phyloP scores from a whole-genome alignment of 2,888 invertebrate species.

The Coenonympha arcania region DNA sequence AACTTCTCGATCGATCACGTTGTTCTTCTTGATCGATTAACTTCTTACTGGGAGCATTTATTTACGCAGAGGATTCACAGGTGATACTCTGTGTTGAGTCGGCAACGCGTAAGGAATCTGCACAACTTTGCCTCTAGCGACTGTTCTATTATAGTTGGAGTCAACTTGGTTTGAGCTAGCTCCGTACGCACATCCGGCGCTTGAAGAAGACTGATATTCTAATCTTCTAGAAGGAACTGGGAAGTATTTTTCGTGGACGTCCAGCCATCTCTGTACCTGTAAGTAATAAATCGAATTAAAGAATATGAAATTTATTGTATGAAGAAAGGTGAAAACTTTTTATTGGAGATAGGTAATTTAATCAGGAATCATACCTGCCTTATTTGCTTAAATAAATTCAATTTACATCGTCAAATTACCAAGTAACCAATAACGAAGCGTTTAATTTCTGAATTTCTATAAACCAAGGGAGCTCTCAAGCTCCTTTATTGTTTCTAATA shows the following conservation, averaged over 20 bases:
- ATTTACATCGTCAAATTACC: too few species aligned
- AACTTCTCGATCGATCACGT: too few species aligned
- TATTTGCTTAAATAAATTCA: too few species aligned
- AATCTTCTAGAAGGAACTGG: neutral
- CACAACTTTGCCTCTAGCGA: constrained; percentile 5
- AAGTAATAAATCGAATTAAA: constrained; percentile 8
- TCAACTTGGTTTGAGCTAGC: constrained; percentile 14
- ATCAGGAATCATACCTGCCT: too few species aligned
- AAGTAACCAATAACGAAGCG: too few species aligned
- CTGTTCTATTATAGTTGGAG: constrained; percentile 10
- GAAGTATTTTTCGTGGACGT: constrained; percentile 34
- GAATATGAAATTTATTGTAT: too few species aligned
- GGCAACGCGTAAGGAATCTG: constrained; percentile 15
- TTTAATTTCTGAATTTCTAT: neutral
- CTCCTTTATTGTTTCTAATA: neutral
- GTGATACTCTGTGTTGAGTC: constrained; percentile 26
- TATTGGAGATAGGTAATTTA: too few species aligned
- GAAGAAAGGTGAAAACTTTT: too few species aligned
- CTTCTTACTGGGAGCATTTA: too few species aligned
- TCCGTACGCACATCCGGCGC: constrained; percentile 7
- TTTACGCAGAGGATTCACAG: constrained; percentile 15
- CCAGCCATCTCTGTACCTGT: constrained; percentile 34
- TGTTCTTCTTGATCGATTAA: too few species aligned
- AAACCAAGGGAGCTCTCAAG: neutral
- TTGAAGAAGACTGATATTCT: neutral